Conservation (phyloP, 2,113 vertebrate genomes). For the Cephalophus harveyi region DNA sequence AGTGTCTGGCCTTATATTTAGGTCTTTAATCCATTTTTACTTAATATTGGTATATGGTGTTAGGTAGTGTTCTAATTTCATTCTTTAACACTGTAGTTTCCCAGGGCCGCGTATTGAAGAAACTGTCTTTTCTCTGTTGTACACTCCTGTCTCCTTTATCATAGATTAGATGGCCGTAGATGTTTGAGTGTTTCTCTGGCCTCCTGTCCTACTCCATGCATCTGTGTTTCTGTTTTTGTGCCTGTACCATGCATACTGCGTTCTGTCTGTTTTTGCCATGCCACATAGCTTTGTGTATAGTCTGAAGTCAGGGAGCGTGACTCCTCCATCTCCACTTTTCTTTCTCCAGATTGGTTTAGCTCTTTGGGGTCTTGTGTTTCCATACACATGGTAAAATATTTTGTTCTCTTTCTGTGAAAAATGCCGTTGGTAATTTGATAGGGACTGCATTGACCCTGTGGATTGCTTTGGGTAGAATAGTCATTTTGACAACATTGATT, state of each 20-base stretch:
- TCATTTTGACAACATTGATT: background rate
- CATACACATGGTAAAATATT: background rate
- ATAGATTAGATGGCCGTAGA: background rate
- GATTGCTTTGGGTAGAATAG: background rate
- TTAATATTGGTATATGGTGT: background rate
- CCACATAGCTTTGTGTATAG: background rate
- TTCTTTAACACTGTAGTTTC: background rate
- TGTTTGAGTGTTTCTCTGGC: background rate
- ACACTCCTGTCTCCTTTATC: background rate
- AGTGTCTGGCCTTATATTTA: background rate
- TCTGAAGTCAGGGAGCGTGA: background rate
- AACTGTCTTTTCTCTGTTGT: background rate
- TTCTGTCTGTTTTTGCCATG: background rate
- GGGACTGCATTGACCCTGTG: background rate
- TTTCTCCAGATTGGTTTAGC: background rate
- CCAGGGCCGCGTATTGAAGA: background rate
- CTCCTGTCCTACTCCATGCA: background rate
- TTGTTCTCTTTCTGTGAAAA: background rate
- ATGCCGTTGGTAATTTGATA: background rate
- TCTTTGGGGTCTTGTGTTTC: background rate
- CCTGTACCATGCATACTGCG: fast-evolving
- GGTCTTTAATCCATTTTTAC: background rate
- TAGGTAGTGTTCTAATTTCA: background rate
- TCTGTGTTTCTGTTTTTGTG: background rate
- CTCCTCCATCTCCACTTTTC: background rate